These are phyloP conservation scores for Elmis aenea DNA, from an alignment of 2,888 invertebrate species.

Conservation along the genomic window DNA sequence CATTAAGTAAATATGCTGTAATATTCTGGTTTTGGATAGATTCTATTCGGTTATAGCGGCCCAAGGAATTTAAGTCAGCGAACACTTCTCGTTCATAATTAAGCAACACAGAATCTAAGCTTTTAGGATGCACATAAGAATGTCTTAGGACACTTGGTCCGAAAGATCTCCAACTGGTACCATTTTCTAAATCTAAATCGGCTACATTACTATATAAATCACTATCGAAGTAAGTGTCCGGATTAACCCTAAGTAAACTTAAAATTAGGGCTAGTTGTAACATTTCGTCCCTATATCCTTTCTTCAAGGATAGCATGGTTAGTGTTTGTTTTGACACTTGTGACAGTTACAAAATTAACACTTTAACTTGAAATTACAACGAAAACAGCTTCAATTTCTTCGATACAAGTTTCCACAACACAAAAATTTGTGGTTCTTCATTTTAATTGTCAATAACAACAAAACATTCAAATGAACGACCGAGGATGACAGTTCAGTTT, in stretches of 20 bases:
- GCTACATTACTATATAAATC: conserved; percentile 41
- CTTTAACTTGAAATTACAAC: too few relatives aligned
- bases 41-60: conserved; percentile 55
- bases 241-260: conserved; percentile 73
- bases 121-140: conserved; percentile 65
- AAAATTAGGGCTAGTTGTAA: conserved; percentile 75
- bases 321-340: too few relatives aligned
- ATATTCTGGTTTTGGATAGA: conserved; percentile 50
- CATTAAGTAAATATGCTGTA: conserved; percentile 60
- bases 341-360: too few relatives aligned
- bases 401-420: too few relatives aligned
- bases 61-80: conserved; percentile 68
- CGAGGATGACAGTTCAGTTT: conserved; percentile 16
- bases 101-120: conserved; percentile 62
- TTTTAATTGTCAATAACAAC: too few relatives aligned
- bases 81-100: conserved; percentile 70
- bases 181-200: conserved; percentile 56
- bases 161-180: conserved; percentile 63
- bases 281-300: conserved; percentile 76
- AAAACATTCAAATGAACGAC: too few relatives aligned
- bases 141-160: conserved; percentile 56
- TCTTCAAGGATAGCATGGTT: conserved; percentile 74
- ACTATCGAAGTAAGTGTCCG: conserved; percentile 62
- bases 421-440: too few relatives aligned
- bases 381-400: too few relatives aligned